These are phyloP conservation scores for Tragelaphus scriptus DNA, from an alignment of 2,113 vertebrate species.

Conservation along the genomic window DNA sequence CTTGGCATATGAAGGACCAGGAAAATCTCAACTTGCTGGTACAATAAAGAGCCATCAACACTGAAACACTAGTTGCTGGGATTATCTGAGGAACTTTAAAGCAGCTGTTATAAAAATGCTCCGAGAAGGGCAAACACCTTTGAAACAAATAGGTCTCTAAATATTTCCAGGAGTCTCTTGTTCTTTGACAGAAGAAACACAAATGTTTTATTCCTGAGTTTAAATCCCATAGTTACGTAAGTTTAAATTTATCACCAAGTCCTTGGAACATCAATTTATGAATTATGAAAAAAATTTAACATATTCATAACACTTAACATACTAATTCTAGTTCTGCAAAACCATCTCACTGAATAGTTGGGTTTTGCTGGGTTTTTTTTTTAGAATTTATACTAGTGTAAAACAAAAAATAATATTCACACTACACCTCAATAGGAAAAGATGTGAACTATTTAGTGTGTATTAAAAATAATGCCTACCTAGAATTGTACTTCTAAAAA, in stretches of 20 bases:
- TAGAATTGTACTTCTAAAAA: not conserved
- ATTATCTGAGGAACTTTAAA: not conserved
- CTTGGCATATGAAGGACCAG: not conserved
- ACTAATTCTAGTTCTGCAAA: not conserved
- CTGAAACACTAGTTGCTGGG: not conserved
- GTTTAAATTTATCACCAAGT: conserved; percentile 2
- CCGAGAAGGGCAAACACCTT: not conserved
- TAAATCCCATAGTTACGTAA: not conserved
- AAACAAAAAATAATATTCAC: not conserved
- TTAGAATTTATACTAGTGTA: not conserved
- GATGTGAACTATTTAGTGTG: not conserved
- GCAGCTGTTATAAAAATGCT: not conserved
- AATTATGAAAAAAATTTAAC: not conserved
- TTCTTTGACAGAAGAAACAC: not conserved
- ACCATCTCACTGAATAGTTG: not conserved
- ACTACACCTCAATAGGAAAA: not conserved
- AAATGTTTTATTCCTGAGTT: not conserved
- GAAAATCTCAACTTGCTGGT: not conserved
- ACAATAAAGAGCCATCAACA: not conserved
- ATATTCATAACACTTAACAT: not conserved
- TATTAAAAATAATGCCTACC: not conserved
- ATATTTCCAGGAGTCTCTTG: not conserved
- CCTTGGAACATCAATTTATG: not conserved
- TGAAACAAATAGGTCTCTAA: not conserved
- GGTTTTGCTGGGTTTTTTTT: not conserved